Percentiles rank a stretch among this genome's conserved stretches.
Evolutionary conservation across 2,797 vertebrate genomes (phyloP).

Genomic region (Spondyliosoma cantharus): DNA sequence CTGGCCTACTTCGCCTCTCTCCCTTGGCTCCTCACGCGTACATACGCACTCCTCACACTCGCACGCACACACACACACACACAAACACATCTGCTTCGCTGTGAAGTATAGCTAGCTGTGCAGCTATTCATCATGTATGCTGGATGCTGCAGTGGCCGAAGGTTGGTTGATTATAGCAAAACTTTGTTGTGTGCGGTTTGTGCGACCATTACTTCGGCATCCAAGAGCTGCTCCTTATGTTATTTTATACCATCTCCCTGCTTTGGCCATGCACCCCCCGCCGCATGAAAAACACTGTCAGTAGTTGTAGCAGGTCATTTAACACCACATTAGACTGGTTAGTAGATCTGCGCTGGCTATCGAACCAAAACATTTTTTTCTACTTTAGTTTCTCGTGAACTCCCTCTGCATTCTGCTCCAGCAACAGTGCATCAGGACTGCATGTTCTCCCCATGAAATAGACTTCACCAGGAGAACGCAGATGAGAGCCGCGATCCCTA

Average conservation of each 20-base stretch:
- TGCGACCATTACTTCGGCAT: constrained; percentile 36
- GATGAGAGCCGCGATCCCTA: constrained; percentile 30
- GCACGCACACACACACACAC: constrained; percentile 41
- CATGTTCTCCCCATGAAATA: constrained; percentile 44
- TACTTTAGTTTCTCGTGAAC: constrained; percentile 3
- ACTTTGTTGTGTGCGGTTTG: constrained; percentile 48
- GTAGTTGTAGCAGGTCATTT: constrained; percentile 47
- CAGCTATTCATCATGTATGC: constrained; percentile 76
- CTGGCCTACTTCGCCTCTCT: constrained; percentile 84
- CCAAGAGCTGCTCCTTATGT: constrained; percentile 25
- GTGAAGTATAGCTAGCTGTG: constrained; percentile 76
- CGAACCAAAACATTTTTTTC: constrained; percentile 31
- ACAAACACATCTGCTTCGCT: constrained; percentile 69
- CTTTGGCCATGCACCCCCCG: constrained; percentile 21
- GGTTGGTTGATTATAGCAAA: constrained; percentile 72
- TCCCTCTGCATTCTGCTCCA: constrained; percentile 27
- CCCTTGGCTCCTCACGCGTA: constrained; percentile 64
- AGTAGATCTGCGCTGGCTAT: constrained; percentile 21
- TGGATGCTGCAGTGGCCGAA: constrained; percentile 73
- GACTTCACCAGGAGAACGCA: constrained; percentile 34
- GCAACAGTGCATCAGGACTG: constrained; percentile 32
- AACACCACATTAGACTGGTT: constrained; percentile 52
- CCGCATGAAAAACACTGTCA: constrained; percentile 37
- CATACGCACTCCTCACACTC: constrained; percentile 36
- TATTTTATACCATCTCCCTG: constrained; percentile 28